Evolutionary conservation across 2,797 vertebrate genomes (phyloP), one percentile per base, ranked within the genome.

Genomic region (Lepus oiostolus): DNA sequence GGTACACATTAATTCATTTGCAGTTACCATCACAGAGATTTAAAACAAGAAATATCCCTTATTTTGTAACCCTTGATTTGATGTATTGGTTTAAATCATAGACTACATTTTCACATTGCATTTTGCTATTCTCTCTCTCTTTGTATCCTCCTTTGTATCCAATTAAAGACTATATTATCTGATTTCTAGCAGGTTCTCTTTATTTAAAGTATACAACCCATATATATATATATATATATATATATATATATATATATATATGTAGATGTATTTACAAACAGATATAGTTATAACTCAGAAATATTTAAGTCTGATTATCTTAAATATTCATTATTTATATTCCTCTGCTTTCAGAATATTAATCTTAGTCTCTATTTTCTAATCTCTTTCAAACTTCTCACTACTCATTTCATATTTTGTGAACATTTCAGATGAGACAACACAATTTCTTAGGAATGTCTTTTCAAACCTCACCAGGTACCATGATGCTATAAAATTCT

Each of bases 81-180:
- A 85, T 94, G 60, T 26, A 38, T 4, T 42, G 88, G 8, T 76
- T 95, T 83, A 74, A 50, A 11, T 71, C 83, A 82, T 4, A 30
- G 77, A 68, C 54, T 1, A 32, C 0, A 83, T 0, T 0, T 1
- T 0, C 16, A 86, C 21, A 32, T 28, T 24, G 19, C 0, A 81
- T 47, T 6, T 63, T 85, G 4, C 19, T 47, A 16, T 75, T 16
- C 30, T 30, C 14, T 65, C 42, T 82, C 17, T 32, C 68, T 35
- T 9, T 58, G 14, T 16, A 58, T 58, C 17, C 17, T 58, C 47
- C 35, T 72, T 35, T 35, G 35, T 28, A 1, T 8, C 0, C 4
- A 50, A 38, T 52, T 60, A 60, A 24, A 47, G 65, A n/a, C 22
- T 68, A 60, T 62, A n/a, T 86, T 67, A 63, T 63, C 5, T 71